phyloP scores from a whole-genome alignment of 2,888 invertebrate species.

The Darwinula stevensoni region DNA sequence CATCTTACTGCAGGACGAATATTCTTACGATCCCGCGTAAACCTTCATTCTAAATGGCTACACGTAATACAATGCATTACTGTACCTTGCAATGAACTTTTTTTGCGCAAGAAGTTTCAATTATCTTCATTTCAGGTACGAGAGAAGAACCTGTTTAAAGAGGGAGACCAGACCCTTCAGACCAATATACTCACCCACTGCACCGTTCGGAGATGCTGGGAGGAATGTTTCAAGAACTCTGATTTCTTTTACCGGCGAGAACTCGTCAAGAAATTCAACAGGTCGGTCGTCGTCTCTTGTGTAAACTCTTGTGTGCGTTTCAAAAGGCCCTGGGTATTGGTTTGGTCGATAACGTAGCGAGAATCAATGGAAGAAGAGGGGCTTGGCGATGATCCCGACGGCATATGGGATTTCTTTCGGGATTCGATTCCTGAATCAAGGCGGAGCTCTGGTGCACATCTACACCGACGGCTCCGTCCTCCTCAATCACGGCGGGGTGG shows the following conservation, averaged over 20 bases:
- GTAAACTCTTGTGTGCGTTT: constrained; percentile 14
- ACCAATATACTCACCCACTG: constrained; percentile 39
- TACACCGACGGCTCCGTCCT: constrained; percentile 59
- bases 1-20: no score
- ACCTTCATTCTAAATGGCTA: no score
- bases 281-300: constrained; percentile 18
- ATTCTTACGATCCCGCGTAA: no score
- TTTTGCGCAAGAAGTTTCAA: no score
- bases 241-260: constrained; percentile 27
- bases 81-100: no score
- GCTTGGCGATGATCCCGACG: constrained; percentile 46
- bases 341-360: no score
- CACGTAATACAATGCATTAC: no score
- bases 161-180: constrained; percentile 46
- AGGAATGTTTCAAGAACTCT: constrained; percentile 37
- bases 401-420: constrained; percentile 61
- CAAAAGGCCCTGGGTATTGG: no score
- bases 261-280: constrained; percentile 35
- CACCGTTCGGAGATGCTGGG: constrained; percentile 37
- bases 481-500: constrained; percentile 54
- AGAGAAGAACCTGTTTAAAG: constrained; percentile 42
- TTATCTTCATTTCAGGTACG: constrained; percentile 20
- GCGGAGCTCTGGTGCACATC: constrained; percentile 57
- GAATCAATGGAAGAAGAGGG: constrained; percentile 60
- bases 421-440: constrained; percentile 43